A percentile compares a stretch with the other conserved stretches of the same genome.
Evolutionary conservation across 2,888 invertebrate species (phyloP).

Genomic region (Dilophus febrilis): DNA sequence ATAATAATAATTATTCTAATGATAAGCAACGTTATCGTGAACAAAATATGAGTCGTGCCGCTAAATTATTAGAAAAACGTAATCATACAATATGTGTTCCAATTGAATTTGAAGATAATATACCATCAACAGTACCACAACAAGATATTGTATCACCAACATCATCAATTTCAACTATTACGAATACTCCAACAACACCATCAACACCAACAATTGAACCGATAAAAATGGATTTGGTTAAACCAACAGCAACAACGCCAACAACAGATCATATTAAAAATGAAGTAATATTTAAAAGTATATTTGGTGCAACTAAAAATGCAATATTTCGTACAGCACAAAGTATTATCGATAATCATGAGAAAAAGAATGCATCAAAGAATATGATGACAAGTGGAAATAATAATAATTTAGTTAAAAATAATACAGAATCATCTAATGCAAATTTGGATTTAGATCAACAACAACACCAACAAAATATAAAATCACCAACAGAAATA

Average conservation of each 20-base stretch:
- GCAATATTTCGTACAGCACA: slow-evolving; percentile 32
- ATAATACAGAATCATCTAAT: background rate
- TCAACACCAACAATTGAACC: background rate
- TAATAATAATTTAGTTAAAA: slow-evolving; percentile 1
- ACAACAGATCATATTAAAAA: slow-evolving; percentile 16
- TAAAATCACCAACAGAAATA: slow-evolving; percentile 27
- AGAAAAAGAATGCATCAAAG: slow-evolving; percentile 29
- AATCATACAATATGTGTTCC: slow-evolving; percentile 14
- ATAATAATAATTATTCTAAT: background rate
- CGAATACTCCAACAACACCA: background rate
- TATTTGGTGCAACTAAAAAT: slow-evolving; percentile 30
- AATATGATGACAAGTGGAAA: too few relatives aligned
- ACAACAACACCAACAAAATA: slow-evolving; percentile 3
- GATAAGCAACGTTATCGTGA: slow-evolving; percentile 10
- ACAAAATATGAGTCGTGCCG: slow-evolving; percentile 7
- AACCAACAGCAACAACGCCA: slow-evolving; percentile 8
- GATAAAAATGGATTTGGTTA: slow-evolving; percentile 4
- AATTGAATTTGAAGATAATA: slow-evolving; percentile 13
- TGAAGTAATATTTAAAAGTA: slow-evolving; percentile 29
- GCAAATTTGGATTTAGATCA: too few relatives aligned
- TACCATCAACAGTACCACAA: background rate
- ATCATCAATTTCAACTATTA: background rate
- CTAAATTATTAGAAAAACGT: slow-evolving; percentile 8
- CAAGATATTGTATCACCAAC: too few relatives aligned
- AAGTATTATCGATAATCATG: slow-evolving; percentile 30